These are phyloP conservation scores for Ctenopoma multispine DNA, from an alignment of 2,797 vertebrate species.

Conservation along the genomic window DNA sequence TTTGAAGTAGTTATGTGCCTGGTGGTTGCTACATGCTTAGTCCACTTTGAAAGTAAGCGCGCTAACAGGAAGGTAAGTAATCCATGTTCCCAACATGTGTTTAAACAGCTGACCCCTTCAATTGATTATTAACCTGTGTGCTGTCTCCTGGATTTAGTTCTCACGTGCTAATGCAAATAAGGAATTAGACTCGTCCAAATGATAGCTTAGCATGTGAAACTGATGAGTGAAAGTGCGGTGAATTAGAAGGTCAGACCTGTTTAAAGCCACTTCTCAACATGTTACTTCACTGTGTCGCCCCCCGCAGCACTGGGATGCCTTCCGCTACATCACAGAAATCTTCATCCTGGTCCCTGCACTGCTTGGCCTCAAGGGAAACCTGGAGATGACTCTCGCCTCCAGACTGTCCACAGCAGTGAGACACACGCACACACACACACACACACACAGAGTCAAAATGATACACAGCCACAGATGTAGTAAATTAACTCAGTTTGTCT, in stretches of 20 bases:
- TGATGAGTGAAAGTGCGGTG: not conserved
- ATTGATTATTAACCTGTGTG: too few relatives aligned
- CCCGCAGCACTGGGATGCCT: slow-evolving; percentile 95
- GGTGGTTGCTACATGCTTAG: not conserved
- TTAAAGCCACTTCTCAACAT: not conserved
- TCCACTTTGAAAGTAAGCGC: not conserved
- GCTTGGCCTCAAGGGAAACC: slow-evolving; percentile 96
- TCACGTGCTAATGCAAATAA: not conserved
- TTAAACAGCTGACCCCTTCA: not conserved
- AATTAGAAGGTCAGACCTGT: not conserved
- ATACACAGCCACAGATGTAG: not conserved
- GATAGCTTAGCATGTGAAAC: not conserved
- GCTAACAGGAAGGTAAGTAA: not conserved
- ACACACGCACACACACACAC: slow-evolving; percentile 3
- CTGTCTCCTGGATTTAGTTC: not conserved
- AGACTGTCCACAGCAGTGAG: slow-evolving; percentile 95
- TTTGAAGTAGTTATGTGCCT: too few relatives aligned
- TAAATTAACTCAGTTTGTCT: not conserved
- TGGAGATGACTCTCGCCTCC: slow-evolving; percentile 98
- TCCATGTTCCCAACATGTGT: not conserved
- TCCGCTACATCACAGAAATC: slow-evolving; percentile 95
- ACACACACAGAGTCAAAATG: not conserved
- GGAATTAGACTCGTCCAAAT: not conserved
- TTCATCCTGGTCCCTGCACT: slow-evolving; percentile 98
- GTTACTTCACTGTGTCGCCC: not conserved